A percentile compares a stretch with the other conserved stretches of the same genome.
Conservation (phyloP, 1,140 invertebrate species). For the Trichomalopsis sarcophagae region DNA sequence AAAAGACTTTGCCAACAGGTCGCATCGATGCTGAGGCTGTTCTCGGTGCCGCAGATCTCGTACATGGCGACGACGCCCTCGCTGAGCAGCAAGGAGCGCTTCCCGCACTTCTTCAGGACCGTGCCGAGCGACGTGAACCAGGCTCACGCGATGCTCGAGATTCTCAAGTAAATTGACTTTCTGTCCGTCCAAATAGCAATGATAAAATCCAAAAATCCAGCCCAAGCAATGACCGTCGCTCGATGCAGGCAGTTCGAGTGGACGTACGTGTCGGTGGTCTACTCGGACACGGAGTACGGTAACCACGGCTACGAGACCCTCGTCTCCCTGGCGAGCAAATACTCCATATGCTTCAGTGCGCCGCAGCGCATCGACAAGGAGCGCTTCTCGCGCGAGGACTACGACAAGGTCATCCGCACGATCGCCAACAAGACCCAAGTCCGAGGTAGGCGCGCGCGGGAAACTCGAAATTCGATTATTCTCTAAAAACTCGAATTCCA, state of each 20-base stretch:
- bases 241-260: conserved; percentile 74
- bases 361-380: conserved; percentile 71
- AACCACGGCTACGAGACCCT: conserved; percentile 76
- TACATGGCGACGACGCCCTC: conserved; percentile 79
- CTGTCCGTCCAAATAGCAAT: no score
- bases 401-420: conserved; percentile 72
- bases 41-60: conserved; percentile 78
- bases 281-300: conserved; percentile 77
- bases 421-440: conserved; percentile 66
- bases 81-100: conserved; percentile 76
- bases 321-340: conserved; percentile 69
- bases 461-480: not conserved
- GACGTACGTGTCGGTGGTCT: conserved; percentile 78
- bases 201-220: no score
- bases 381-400: conserved; percentile 69
- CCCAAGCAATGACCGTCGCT: no score
- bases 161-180: conserved; percentile 73
- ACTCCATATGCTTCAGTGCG: conserved; percentile 76
- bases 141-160: conserved; percentile 77
- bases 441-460: conserved; percentile 55
- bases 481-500: not conserved
- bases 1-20: conserved; percentile 65
- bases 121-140: conserved; percentile 79
- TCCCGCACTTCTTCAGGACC: conserved; percentile 79
- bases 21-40: conserved; percentile 76